Conservation (phyloP, 2,113 vertebrate genomes). For the Clinocottus analis region DNA sequence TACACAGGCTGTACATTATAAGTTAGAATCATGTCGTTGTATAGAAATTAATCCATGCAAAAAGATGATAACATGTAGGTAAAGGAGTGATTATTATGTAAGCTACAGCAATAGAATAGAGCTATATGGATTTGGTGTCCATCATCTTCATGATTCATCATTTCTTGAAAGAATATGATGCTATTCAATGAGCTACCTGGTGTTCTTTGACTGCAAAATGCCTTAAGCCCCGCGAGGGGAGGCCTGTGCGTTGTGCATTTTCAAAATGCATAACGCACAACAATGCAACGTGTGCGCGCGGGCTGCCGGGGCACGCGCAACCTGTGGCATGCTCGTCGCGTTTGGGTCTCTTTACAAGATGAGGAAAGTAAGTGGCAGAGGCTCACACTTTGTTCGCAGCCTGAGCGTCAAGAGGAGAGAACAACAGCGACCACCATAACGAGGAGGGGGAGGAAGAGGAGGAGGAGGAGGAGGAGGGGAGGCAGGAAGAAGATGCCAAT, state of each 20-base stretch:
- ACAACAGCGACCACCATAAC: constrained; percentile 8
- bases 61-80: background rate
- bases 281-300: background rate
- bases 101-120: no score
- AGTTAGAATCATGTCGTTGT: background rate
- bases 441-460: constrained; percentile 32
- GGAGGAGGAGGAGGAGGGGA: constrained; percentile 31
- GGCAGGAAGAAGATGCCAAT: constrained; percentile 46
- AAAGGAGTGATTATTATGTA: background rate
- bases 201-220: background rate
- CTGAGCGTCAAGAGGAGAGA: constrained; percentile 25
- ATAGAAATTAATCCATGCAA: background rate
- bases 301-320: constrained; percentile 50
- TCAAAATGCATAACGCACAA: background rate
- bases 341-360: constrained; percentile 12
- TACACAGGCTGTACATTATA: background rate
- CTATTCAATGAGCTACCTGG: background rate
- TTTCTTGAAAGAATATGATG: background rate
- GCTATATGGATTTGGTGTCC: background rate
- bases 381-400: constrained; percentile 13
- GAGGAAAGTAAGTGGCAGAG: constrained; percentile 39
- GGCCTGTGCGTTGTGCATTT: constrained; percentile 20
- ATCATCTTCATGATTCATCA: background rate
- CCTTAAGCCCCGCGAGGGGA: background rate
- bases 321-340: constrained; percentile 74